Evolutionary conservation across 2,113 vertebrate species (phyloP).

Genomic region (Sinocyclocheilus rhinocerous): DNA sequence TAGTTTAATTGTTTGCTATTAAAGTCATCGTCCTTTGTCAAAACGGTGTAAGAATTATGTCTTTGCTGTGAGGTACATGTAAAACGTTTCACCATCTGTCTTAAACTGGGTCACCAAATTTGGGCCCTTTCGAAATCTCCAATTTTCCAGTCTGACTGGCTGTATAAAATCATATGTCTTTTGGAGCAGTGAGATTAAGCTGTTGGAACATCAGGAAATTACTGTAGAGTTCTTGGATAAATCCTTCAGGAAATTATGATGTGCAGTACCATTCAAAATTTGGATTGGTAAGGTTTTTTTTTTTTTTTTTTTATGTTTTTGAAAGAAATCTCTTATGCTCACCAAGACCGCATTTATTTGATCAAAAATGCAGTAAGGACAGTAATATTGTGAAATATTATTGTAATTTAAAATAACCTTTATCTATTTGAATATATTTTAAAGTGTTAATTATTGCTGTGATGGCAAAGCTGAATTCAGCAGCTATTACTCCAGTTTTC

Average conservation of each 20-base stretch:
- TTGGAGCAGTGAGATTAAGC: background rate
- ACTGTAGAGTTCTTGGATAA: background rate
- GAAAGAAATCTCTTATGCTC: background rate
- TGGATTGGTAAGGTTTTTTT: background rate
- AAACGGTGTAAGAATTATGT: background rate
- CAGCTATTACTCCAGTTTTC: background rate
- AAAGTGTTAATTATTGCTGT: background rate
- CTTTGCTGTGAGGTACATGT: background rate
- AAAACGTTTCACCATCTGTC: background rate
- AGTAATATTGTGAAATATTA: background rate
- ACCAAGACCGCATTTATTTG: background rate
- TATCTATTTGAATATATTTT: background rate
- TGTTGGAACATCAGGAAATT: background rate
- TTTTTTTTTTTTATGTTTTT: background rate
- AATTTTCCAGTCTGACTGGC: conserved; percentile 19
- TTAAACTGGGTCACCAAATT: conserved; percentile 23
- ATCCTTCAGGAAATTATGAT: background rate
- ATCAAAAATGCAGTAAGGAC: background rate
- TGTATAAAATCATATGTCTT: background rate
- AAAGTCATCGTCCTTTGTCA: background rate
- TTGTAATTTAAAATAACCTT: background rate
- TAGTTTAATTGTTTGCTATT: background rate
- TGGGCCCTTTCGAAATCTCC: background rate
- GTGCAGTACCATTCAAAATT: background rate
- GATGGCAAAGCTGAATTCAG: background rate